These are phyloP conservation scores for Stenichneumon culpator DNA, from an alignment of 2,888 invertebrate species.

Conservation along the genomic window DNA sequence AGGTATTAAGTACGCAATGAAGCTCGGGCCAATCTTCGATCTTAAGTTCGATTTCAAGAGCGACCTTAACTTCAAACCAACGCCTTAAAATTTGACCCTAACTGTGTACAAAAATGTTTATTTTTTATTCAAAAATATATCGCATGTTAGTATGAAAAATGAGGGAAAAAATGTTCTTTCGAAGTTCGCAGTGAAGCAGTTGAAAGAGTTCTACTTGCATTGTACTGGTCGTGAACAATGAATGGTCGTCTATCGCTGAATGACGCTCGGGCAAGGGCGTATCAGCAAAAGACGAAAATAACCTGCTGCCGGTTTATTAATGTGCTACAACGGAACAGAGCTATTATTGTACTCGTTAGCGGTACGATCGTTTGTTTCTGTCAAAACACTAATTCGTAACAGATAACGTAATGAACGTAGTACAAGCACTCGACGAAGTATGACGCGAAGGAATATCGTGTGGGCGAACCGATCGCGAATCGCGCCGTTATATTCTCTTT, in stretches of 20 bases:
- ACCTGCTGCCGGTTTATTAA: conserved; percentile 36
- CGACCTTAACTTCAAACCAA: too few species aligned
- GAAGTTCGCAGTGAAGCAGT: neutral
- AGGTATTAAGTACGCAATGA: too few species aligned
- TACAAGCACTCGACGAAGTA: neutral
- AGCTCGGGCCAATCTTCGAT: too few species aligned
- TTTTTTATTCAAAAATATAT: neutral
- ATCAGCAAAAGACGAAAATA: neutral
- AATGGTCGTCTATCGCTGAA: neutral
- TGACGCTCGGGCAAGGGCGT: neutral
- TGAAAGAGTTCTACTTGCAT: neutral
- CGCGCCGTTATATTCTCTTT: conserved; percentile 46
- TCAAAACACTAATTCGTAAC: conserved; percentile 60
- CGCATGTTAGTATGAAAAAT: neutral
- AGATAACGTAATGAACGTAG: conserved; percentile 37
- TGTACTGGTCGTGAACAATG: neutral
- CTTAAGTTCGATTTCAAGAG: too few species aligned
- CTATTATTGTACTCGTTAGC: conserved; percentile 58
- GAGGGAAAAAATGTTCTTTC: too few species aligned
- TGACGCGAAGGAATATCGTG: conserved; percentile 24
- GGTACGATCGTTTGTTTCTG: conserved; percentile 57
- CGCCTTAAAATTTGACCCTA: too few species aligned
- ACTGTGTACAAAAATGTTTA: neutral
- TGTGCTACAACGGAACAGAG: conserved; percentile 57
- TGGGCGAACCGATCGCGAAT: conserved; percentile 54